Evolutionary conservation across 2,888 invertebrate genomes (phyloP), one percentile per base, ranked within the genome.

Genomic region (Chymomyza amoena): DNA sequence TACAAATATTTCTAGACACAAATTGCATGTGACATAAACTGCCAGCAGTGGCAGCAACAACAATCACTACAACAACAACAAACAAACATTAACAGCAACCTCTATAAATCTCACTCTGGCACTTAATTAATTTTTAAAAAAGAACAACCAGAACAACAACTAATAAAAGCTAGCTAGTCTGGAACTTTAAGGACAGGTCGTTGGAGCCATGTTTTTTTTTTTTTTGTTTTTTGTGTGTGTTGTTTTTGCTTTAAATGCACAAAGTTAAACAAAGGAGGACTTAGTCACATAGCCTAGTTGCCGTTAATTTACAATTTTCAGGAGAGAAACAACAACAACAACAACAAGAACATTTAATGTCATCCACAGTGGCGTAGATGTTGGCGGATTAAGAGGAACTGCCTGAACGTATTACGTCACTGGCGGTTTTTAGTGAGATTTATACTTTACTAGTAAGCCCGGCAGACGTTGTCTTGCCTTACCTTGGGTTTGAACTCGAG

Each of bases 41-140:
- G 28, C 39, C 15, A 64, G 28, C 25, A 50, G 45, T 51, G 28
- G 1, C 15, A 15, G 6, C 16, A 45, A 56, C 60, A 68, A 66
- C 72, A 68, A 51, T 59, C 70, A 20, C 39, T 72, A 59, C 28
- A 68, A 66, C 57, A 74, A 61, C 45, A 72, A 59, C 36, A 6
- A 73, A 73, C 70, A 13, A 81, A 80, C 80, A 78, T 77, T 76
- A 73, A 64, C 74, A 78, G 84, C 80, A 77, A 85, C 71, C 84
- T 77, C 77, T 77, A 84, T 84, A 84, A 86, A 86, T 84, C 84
- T 70, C 68, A 61, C 63, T 57, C 62, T 6, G 78, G 75, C 82
- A 87, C 84, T 84, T 87, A 87, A 84, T 87, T 87, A 84, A 84
- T 87, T 84, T 87, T 77, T 70, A 65, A 81, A 72, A 68, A 56